Evolutionary conservation across 2,113 vertebrate genomes (phyloP), one percentile per base, ranked within the genome.

Genomic region (Jacana jacana): DNA sequence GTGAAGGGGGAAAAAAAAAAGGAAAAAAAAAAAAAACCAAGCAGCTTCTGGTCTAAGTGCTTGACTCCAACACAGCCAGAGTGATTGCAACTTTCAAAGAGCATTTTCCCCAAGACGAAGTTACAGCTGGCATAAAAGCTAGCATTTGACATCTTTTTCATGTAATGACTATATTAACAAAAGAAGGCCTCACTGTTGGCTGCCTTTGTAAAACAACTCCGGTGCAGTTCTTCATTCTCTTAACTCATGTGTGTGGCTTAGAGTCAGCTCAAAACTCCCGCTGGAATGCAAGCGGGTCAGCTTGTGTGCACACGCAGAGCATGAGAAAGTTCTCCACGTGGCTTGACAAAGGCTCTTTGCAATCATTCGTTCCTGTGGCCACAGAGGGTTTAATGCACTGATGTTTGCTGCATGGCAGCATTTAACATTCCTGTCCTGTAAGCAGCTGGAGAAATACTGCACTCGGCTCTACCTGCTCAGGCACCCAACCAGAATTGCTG

Each of bases 61-160:
- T 91, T 81, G 80, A 54, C 94, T 95, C 94, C 72, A 91, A 18
- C 8, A 0, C 90, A 84, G 77, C 61, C 2, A 0, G 88, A 95
- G 61, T 72, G 92, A 91, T 86, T 93, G 81, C 88, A 87, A 69
- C 86, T 91, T 97, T 92, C 88, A 92, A 93, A 97, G 91, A 92
- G 63, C 73, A 0, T 86, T 93, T 96, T 96, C 80, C 91, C 92
- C 93, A 91, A 94, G 93, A 93, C 0, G 13, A 76, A 76, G 48
- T 92, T 94, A 95, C 35, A 20, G 49, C 80, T 89, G 88, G 73
- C 81, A 69, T 92, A 65, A 95, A 97, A 97, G 88, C 83, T 71
- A 84, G 61, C 83, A 89, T 95, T 96, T 95, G 95, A 93, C 77
- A 65, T 93, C 83, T 60, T 65, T 92, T 81, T 92, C 83, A 46